phyloP scores from a whole-genome alignment of 1,140 invertebrate species.

The Phenacoccus solenopsis region DNA sequence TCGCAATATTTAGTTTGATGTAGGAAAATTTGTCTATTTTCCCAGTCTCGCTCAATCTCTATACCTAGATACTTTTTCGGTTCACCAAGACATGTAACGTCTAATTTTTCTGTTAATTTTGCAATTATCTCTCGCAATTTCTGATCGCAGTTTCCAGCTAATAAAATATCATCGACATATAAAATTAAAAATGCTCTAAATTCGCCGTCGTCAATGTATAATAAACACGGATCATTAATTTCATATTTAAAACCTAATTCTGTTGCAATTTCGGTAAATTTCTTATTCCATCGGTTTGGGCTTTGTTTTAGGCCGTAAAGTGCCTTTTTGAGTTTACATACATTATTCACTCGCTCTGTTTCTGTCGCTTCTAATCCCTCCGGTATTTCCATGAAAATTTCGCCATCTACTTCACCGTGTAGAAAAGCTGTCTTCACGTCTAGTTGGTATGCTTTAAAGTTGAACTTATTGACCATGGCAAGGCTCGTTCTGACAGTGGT shows the following conservation, averaged over 20 bases:
- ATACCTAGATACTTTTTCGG: slow-evolving; percentile 25
- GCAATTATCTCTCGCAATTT: slow-evolving; percentile 24
- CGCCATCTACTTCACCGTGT: slow-evolving; percentile 32
- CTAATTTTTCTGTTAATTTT: slow-evolving; percentile 29
- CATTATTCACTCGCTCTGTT: slow-evolving; percentile 24
- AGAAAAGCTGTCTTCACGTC: slow-evolving; percentile 35
- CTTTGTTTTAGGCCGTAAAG: slow-evolving; percentile 31
- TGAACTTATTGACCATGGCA: slow-evolving; percentile 28
- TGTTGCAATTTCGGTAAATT: slow-evolving; percentile 22
- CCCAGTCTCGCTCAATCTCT: background rate
- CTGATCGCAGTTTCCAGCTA: slow-evolving; percentile 22
- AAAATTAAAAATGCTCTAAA: slow-evolving; percentile 27
- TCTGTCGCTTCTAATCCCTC: slow-evolving; percentile 27
- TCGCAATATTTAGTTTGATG: slow-evolving; percentile 34
- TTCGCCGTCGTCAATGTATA: background rate
- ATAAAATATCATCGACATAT: slow-evolving; percentile 28
- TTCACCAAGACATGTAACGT: slow-evolving; percentile 31
- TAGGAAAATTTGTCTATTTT: slow-evolving; percentile 23
- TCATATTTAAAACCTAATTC: background rate
- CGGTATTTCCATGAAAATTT: slow-evolving; percentile 32
- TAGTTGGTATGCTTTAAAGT: slow-evolving; percentile 28
- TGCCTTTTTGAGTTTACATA: slow-evolving; percentile 28
- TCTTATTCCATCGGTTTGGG: slow-evolving; percentile 29
- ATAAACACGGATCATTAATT: background rate
- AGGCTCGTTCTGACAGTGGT: slow-evolving; percentile 30